phyloP scores from a whole-genome alignment of 2,888 invertebrate species.

The Orgyia antiqua region DNA sequence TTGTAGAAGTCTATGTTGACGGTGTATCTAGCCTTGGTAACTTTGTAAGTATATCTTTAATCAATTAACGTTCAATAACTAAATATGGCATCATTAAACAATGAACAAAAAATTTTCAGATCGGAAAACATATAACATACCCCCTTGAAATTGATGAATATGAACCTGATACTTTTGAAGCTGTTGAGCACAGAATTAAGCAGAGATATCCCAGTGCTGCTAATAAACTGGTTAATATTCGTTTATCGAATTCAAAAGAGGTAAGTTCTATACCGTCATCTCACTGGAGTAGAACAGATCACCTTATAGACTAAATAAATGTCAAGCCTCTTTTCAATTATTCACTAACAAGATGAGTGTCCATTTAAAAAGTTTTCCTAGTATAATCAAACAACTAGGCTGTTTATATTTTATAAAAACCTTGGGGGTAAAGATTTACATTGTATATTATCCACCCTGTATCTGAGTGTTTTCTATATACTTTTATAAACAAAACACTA shows the following conservation, averaged over 20 bases:
- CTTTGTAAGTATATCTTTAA: conserved; percentile 40
- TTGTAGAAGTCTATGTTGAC: conserved; percentile 83
- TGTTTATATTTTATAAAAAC: no score
- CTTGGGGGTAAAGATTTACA: no score
- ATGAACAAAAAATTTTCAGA: conserved; percentile 37
- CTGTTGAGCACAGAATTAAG: conserved; percentile 76
- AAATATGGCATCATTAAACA: no score
- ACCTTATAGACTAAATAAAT: no score
- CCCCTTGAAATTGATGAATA: conserved; percentile 80
- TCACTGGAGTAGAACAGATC: no score
- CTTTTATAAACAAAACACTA: no score
- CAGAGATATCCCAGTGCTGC: conserved; percentile 79
- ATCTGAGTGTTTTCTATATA: no score
- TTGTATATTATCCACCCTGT: no score
- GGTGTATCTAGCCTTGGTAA: conserved; percentile 79
- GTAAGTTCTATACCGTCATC: conserved; percentile 74
- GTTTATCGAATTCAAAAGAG: conserved; percentile 80
- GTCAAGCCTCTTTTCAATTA: no score
- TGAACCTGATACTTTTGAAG: conserved; percentile 80
- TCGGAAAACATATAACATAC: conserved; percentile 71
- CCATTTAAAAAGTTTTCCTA: no score
- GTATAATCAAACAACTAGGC: no score
- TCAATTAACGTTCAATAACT: background rate
- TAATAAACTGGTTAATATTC: conserved; percentile 80
- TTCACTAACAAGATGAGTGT: no score